phyloP scores from a whole-genome alignment of 1,140 invertebrate species.

The Oscheius sp. region DNA sequence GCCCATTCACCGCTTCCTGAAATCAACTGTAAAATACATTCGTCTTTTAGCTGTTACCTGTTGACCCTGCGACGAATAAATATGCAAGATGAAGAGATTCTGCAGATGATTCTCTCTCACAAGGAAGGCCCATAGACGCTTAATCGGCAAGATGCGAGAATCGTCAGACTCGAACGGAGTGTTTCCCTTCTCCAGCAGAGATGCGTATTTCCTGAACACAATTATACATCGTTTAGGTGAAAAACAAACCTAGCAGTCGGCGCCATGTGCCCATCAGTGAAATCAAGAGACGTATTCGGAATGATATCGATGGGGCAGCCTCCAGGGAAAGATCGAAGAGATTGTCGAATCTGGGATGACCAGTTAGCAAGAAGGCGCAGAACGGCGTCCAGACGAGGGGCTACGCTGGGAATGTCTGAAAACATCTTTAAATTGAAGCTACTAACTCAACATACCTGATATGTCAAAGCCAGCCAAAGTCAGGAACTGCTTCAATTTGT shows the following conservation, averaged over 20 bases:
- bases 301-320: slow-evolving; percentile 72
- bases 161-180: slow-evolving; percentile 82
- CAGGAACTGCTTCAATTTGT: slow-evolving; percentile 76
- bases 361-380: slow-evolving; percentile 81
- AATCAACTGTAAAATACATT: slow-evolving; percentile 24
- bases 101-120: slow-evolving; percentile 87
- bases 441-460: slow-evolving; percentile 70
- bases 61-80: slow-evolving; percentile 78
- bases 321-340: slow-evolving; percentile 66
- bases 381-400: slow-evolving; percentile 84
- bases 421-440: background rate
- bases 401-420: slow-evolving; percentile 66
- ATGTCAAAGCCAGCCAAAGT: slow-evolving; percentile 84
- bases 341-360: slow-evolving; percentile 76
- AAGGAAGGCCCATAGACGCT: slow-evolving; percentile 87
- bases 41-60: slow-evolving; percentile 20
- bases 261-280: slow-evolving; percentile 62
- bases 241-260: background rate
- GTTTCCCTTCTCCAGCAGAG: slow-evolving; percentile 84
- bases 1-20: background rate
- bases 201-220: slow-evolving; percentile 77
- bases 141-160: slow-evolving; percentile 56
- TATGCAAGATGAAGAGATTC: slow-evolving; percentile 89
- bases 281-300: slow-evolving; percentile 75
- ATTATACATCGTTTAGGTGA: background rate